phyloP scores from a whole-genome alignment of 2,888 invertebrate genomes.

The Sericinus montela region DNA sequence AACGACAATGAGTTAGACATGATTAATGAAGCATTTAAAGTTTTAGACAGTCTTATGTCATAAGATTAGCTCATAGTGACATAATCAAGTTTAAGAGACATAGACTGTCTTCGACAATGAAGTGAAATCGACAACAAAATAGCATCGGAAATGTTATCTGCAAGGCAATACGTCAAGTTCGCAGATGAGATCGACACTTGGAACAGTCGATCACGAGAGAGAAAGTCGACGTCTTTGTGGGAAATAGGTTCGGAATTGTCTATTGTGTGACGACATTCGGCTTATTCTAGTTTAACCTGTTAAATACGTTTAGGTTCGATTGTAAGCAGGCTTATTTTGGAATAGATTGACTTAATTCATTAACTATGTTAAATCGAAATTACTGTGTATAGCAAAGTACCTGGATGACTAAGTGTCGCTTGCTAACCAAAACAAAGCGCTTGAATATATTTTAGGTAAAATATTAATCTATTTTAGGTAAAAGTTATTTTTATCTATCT shows the following conservation, averaged over 20 bases:
- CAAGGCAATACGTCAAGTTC: slow-evolving; percentile 17
- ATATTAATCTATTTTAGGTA: no score
- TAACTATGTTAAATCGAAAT: no score
- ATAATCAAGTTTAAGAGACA: not conserved
- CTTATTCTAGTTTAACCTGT: slow-evolving; percentile 4
- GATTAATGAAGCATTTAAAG: no score
- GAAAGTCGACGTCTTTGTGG: slow-evolving; percentile 38
- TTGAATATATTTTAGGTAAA: no score
- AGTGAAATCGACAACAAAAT: slow-evolving; percentile 3
- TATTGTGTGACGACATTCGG: slow-evolving; percentile 13
- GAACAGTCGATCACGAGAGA: slow-evolving; percentile 48
- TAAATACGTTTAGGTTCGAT: slow-evolving; percentile 5
- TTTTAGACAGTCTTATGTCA: no score
- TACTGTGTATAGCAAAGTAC: no score
- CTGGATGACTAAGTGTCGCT: no score
- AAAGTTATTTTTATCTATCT: no score
- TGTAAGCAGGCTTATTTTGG: not conserved
- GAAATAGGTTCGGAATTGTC: slow-evolving; percentile 28
- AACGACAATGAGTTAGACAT: no score
- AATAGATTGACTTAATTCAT: no score
- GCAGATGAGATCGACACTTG: slow-evolving; percentile 26
- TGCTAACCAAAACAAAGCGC: no score
- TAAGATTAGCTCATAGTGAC: no score
- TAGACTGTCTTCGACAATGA: not conserved
- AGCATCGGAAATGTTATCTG: slow-evolving; percentile 6